phyloP scores from a whole-genome alignment of 2,888 invertebrate species.

The Thelaira solivaga region DNA sequence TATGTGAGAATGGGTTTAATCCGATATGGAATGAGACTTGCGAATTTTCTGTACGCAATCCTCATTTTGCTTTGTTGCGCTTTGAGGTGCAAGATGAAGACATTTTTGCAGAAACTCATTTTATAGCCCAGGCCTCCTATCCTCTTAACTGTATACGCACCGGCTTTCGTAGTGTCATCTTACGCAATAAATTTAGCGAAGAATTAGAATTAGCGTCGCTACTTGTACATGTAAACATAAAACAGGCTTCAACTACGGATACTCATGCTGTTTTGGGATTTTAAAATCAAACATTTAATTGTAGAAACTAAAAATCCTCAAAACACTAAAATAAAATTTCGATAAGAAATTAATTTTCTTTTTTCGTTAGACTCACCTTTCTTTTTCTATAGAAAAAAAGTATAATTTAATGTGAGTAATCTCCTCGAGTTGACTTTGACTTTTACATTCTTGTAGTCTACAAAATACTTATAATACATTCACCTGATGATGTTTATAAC shows the following conservation, averaged over 20 bases:
- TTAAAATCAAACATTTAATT: not conserved
- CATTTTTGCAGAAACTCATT: constrained; percentile 97
- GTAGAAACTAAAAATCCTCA: too few relatives aligned
- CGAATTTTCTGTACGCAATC: constrained; percentile 88
- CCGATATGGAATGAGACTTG: constrained; percentile 94
- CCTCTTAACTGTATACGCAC: constrained; percentile 87
- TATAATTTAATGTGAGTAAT: too few relatives aligned
- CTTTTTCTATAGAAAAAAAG: too few relatives aligned
- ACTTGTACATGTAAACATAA: constrained; percentile 87
- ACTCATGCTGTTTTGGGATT: constrained; percentile 45
- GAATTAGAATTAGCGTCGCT: constrained; percentile 94
- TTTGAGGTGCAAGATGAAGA: constrained; percentile 97
- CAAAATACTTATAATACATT: too few relatives aligned
- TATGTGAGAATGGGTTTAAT: constrained; percentile 95
- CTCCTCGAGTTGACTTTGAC: too few relatives aligned
- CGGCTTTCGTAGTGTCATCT: constrained; percentile 93
- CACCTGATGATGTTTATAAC: not conserved
- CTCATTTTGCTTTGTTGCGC: constrained; percentile 88
- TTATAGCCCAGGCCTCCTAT: constrained; percentile 96
- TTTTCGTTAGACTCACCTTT: too few relatives aligned
- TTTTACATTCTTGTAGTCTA: too few relatives aligned
- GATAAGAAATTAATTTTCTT: too few relatives aligned
- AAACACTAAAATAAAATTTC: too few relatives aligned
- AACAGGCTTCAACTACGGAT: constrained; percentile 45
- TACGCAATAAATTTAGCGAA: constrained; percentile 94